Percentiles rank a stretch among this genome's conserved stretches.
These are phyloP conservation scores for Onychomys torridus DNA, from an alignment of 2,797 vertebrate genomes.

Conservation along the genomic window DNA sequence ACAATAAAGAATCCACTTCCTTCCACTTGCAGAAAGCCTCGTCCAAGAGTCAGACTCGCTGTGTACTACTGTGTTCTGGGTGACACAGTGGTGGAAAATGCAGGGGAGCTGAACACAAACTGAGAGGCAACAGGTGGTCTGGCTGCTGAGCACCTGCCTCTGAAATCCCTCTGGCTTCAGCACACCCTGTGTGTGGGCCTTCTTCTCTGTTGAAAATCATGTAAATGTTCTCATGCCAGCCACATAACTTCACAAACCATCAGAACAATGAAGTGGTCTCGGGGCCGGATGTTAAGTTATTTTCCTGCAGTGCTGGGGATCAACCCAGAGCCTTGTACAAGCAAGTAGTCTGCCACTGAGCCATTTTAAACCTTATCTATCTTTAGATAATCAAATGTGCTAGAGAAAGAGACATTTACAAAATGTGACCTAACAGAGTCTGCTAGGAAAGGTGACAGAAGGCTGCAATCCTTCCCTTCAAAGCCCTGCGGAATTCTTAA, in stretches of 20 bases:
- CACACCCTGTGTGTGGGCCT: too few species aligned
- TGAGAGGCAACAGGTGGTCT: not conserved
- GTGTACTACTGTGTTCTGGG: too few species aligned
- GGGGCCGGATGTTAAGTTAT: not conserved
- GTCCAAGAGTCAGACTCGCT: too few species aligned
- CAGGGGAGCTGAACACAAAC: too few species aligned
- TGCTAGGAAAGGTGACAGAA: not conserved
- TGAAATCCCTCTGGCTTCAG: not conserved
- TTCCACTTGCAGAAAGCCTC: conserved; percentile 28
- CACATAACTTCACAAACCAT: not conserved
- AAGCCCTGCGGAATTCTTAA: not conserved
- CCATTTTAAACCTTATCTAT: too few species aligned
- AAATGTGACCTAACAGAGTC: too few species aligned
- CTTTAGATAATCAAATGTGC: not conserved
- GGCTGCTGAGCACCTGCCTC: not conserved
- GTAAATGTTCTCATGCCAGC: not conserved
- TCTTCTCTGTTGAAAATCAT: not conserved
- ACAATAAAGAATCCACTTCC: not conserved
- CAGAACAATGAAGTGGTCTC: not conserved
- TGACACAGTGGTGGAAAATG: too few species aligned
- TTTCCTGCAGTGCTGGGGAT: not conserved
- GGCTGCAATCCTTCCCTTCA: too few species aligned
- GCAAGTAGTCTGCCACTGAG: not conserved
- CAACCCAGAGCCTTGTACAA: not conserved
- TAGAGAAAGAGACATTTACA: not conserved